These are phyloP conservation scores for Drosophila miranda DNA, from an alignment of 1,140 invertebrate species.

Conservation along the genomic window DNA sequence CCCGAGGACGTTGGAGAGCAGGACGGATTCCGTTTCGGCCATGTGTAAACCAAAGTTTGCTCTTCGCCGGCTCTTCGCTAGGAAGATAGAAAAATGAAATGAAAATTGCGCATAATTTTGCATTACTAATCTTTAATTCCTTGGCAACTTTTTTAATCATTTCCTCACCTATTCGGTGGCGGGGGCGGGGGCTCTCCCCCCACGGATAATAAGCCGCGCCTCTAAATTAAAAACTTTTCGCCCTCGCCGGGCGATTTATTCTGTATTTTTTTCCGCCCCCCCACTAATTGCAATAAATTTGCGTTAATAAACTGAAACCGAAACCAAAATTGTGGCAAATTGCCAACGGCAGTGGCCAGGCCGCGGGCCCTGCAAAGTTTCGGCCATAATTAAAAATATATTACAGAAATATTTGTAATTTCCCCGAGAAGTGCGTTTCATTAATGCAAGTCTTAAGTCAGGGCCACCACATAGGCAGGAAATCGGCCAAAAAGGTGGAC, in stretches of 20 bases:
- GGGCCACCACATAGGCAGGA: too few relatives aligned
- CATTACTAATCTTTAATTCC: constrained; percentile 66
- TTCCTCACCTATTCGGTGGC: constrained; percentile 54
- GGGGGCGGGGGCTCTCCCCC: constrained; percentile 16
- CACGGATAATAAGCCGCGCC: constrained; percentile 69
- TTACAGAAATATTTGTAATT: constrained; percentile 1
- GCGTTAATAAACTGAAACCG: constrained; percentile 66
- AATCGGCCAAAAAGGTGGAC: too few relatives aligned
- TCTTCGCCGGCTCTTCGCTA: background rate
- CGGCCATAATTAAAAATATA: constrained; percentile 57
- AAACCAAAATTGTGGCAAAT: constrained; percentile 37
- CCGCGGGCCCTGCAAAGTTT: constrained; percentile 28
- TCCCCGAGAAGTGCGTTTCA: background rate
- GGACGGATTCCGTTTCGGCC: background rate
- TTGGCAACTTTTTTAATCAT: constrained; percentile 67
- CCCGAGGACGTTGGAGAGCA: background rate
- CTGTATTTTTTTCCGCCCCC: background rate
- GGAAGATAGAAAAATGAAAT: constrained; percentile 39
- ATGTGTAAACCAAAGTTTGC: constrained; percentile 14
- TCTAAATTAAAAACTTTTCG: constrained; percentile 74
- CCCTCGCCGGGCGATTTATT: constrained; percentile 33
- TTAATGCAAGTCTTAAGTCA: background rate
- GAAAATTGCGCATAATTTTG: constrained; percentile 70
- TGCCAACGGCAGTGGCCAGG: constrained; percentile 43
- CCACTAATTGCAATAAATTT: constrained; percentile 74